Evolutionary conservation across 2,113 vertebrate species (phyloP).

Genomic region (Beaufortia kweichowensis): DNA sequence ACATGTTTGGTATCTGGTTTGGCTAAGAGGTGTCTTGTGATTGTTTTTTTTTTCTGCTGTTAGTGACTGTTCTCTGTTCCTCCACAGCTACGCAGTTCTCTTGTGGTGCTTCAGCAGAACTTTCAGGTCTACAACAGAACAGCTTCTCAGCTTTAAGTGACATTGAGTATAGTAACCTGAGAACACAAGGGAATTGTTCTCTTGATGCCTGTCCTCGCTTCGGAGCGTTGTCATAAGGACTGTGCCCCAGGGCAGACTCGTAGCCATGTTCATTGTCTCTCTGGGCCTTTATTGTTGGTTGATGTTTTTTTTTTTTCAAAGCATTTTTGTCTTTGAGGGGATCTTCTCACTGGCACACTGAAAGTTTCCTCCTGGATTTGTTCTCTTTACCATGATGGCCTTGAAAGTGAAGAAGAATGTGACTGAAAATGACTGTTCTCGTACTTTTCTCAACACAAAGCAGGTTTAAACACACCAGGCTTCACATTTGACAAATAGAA

Average conservation of each 20-base stretch:
- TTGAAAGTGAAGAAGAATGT: not conserved
- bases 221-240: conserved; percentile 42
- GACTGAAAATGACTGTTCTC: no score
- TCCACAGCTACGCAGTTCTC: conserved; percentile 84
- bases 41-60: not conserved
- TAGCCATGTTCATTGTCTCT: conserved; percentile 33
- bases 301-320: conserved; percentile 25
- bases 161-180: not conserved
- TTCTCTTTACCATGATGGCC: not conserved
- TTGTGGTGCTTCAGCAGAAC: conserved; percentile 86
- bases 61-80: conserved; percentile 53
- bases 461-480: not conserved
- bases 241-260: conserved; percentile 31
- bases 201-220: conserved; percentile 47
- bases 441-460: no score
- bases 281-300: conserved; percentile 15
- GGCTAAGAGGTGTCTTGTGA: not conserved
- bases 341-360: not conserved
- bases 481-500: no score
- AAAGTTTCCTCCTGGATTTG: not conserved
- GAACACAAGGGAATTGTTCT: conserved; percentile 26
- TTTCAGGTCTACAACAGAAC: conserved; percentile 85
- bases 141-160: conserved; percentile 56
- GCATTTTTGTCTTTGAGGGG: not conserved
- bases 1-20: not conserved